These are phyloP conservation scores for Dryobates pubescens DNA, from an alignment of 2,797 vertebrate species.

Conservation along the genomic window DNA sequence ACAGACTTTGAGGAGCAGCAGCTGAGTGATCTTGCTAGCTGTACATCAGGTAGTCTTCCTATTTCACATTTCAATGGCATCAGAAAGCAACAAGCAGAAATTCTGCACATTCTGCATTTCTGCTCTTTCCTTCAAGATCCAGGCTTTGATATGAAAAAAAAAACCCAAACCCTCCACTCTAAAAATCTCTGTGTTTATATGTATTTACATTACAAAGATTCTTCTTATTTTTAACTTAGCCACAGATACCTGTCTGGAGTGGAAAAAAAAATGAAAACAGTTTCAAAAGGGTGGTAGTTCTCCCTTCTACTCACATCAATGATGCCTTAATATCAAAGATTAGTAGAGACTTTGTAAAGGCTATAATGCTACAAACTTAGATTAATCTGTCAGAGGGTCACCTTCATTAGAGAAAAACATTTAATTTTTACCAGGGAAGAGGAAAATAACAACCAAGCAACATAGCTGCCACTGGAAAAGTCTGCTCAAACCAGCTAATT, in stretches of 20 bases:
- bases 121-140: background rate
- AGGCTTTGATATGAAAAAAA: background rate
- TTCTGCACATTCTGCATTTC: background rate
- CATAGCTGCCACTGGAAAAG: background rate
- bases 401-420: background rate
- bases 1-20: background rate
- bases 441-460: background rate
- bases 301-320: background rate
- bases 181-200: background rate
- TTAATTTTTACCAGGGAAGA: background rate
- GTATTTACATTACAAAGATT: conserved; percentile 22
- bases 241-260: background rate
- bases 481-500: background rate
- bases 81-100: background rate
- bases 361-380: background rate
- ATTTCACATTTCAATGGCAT: background rate
- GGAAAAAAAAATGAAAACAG: no score
- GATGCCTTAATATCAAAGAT: conserved; percentile 3
- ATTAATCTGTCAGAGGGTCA: background rate
- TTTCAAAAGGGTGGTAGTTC: background rate
- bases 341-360: background rate
- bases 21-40: background rate
- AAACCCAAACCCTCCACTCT: no score
- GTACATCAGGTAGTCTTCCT: background rate
- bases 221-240: background rate